Conservation (phyloP, 2,797 vertebrate species). For the Champsocephalus esox region DNA sequence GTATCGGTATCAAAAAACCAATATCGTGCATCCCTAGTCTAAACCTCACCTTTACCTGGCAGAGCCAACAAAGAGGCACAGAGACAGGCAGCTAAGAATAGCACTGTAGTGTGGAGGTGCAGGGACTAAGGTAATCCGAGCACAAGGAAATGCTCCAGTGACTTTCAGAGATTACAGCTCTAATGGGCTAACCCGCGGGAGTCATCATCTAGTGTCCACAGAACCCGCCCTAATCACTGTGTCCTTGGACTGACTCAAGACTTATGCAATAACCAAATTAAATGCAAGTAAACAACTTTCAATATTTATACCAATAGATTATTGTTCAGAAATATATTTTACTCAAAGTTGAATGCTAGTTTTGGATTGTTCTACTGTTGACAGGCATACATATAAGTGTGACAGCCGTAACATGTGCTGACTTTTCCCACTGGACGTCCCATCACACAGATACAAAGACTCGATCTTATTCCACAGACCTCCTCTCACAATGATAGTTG, state of each 20-base stretch:
- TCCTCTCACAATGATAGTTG: neutral
- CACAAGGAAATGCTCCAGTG: slow-evolving; percentile 48
- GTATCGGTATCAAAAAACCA: too few species aligned
- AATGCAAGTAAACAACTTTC: slow-evolving; percentile 32
- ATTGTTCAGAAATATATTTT: neutral
- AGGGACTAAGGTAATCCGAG: slow-evolving; percentile 68
- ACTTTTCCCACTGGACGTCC: neutral
- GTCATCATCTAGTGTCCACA: slow-evolving; percentile 61
- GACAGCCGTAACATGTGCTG: neutral
- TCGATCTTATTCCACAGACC: neutral
- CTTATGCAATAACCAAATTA: slow-evolving; percentile 53
- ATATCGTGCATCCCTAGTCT: too few species aligned
- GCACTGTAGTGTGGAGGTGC: slow-evolving; percentile 44
- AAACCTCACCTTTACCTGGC: slow-evolving; percentile 48
- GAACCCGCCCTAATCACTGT: slow-evolving; percentile 41
- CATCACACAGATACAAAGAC: neutral
- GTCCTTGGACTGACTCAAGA: slow-evolving; percentile 48
- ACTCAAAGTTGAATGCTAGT: neutral
- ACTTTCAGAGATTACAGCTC: slow-evolving; percentile 71
- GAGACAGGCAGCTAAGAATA: slow-evolving; percentile 68
- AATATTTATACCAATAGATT: neutral
- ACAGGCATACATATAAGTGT: neutral
- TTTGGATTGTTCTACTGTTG: neutral
- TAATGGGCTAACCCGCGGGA: slow-evolving; percentile 74
- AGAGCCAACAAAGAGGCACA: slow-evolving; percentile 4